Base-by-base conservation (phyloP, 2,113 vertebrate species). In the Odobenus rosmarus region DNA sequence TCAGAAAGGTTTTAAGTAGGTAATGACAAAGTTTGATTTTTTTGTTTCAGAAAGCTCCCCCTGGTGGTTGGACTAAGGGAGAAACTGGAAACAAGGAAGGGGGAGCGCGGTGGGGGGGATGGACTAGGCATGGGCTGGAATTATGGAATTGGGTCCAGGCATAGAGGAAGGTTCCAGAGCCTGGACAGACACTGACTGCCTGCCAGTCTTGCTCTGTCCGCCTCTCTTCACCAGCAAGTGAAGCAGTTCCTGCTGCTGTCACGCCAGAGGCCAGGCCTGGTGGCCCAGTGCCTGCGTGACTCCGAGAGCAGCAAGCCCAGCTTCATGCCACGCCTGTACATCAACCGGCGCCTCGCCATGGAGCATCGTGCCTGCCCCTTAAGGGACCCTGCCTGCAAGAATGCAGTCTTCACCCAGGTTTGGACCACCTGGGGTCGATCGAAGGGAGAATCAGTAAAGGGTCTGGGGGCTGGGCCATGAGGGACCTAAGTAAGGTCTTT, bases 271-370 rank as follows among this genome's bases (percentile, higher is more conserved):
- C 99, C 99, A 0, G 99, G 99, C 87, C 99, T 99, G 94, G 99
- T 99, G 97, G 99, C 99, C 19, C 99, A 99, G 98, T 99, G 99
- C 98, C 99, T 99, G 97, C 99, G 99, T 96, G 99, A 99, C 98
- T 99, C 99, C 0, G 99, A 99, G 98, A 99, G 99, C 97, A 99
- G 99, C 98, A 99, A 99, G 85, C 99, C 99, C 80, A 99, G 99
- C 98, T 99, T 99, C 98, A 99, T 99, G 99, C 99, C 99, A 0
- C 99, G 99, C 26, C 99, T 99, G n/a, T 99, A 99, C 98, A 99
- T 99, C 98, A 99, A 99, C 99, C 99, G 99, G 18, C 99, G 99
- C 28, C 99, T 99, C 92, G 99, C 99, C 95, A 99, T 99, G 99
- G 99, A 99, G 97, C 99, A 99, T 98, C 98, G 99, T 1, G 99